Conservation (phyloP, 2,797 vertebrate species). For the Spondyliosoma cantharus region DNA sequence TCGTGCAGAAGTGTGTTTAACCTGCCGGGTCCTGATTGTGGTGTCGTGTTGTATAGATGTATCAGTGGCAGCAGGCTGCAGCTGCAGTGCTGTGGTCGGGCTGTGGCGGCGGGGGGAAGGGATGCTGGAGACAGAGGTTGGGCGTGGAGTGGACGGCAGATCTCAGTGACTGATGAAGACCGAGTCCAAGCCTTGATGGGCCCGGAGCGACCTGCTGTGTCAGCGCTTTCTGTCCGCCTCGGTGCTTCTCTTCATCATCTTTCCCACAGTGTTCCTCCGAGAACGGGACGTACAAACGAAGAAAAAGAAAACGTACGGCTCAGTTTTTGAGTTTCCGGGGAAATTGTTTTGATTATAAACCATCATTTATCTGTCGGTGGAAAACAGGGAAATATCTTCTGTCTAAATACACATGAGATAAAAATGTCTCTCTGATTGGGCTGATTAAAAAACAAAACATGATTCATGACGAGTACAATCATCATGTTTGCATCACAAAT, state of each 20-base stretch:
- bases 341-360: background rate
- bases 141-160: slow-evolving; percentile 25
- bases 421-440: background rate
- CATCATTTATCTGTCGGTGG: background rate
- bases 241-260: background rate
- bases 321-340: too few relatives aligned
- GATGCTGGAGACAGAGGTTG: slow-evolving; percentile 4
- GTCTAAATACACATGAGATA: background rate
- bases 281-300: background rate
- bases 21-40: too few relatives aligned
- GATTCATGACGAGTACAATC: too few relatives aligned
- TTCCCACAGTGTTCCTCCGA: background rate
- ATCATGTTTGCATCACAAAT: too few relatives aligned
- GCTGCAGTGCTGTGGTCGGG: slow-evolving; percentile 41
- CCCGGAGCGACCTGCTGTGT: slow-evolving; percentile 16
- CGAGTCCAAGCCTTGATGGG: slow-evolving; percentile 11
- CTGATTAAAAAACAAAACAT: too few relatives aligned
- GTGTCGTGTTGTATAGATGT: background rate
- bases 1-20: background rate
- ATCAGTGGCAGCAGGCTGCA: slow-evolving; percentile 13
- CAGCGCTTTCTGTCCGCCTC: slow-evolving; percentile 12
- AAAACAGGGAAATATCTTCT: too few relatives aligned
- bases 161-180: slow-evolving; percentile 41
- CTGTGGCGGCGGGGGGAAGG: background rate
- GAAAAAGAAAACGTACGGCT: background rate